phyloP scores from a whole-genome alignment of 2,113 vertebrate species.

The Crotalus horridus region DNA sequence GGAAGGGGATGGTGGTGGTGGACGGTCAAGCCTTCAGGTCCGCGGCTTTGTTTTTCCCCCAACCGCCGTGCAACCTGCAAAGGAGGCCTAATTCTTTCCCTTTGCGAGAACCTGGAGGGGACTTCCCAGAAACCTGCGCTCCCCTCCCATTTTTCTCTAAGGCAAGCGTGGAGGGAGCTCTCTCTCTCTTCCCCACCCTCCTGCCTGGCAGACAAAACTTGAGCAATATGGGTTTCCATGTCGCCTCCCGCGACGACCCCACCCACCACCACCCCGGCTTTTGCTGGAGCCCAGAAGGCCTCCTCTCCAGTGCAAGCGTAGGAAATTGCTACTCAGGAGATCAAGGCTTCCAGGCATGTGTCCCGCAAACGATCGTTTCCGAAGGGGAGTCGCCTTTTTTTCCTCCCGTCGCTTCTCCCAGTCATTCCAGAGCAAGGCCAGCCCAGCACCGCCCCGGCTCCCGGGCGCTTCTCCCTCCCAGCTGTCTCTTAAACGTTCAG shows the following conservation, averaged over 20 bases:
- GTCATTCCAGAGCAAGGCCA: not conserved
- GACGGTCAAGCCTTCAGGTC: not conserved
- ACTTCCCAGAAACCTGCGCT: conserved; percentile 23
- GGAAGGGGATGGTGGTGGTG: not conserved
- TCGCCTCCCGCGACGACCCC: conserved; percentile 31
- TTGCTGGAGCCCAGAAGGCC: conserved; percentile 62
- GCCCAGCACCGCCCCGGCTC: conserved; percentile 19
- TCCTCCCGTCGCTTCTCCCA: not conserved
- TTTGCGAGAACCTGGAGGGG: conserved; percentile 4
- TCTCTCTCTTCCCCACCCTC: conserved; percentile 26
- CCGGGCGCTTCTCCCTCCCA: conserved; percentile 68
- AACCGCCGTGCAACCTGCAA: conserved; percentile 5
- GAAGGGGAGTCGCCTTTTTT: conserved; percentile 17
- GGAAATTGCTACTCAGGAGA: conserved; percentile 65
- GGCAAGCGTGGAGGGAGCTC: not conserved
- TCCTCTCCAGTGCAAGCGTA: conserved; percentile 45
- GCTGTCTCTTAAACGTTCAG: conserved; percentile 71
- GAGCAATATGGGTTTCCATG: conserved; percentile 69
- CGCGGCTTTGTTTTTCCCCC: not conserved
- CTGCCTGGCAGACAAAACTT: conserved; percentile 47
- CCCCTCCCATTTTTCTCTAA: not conserved
- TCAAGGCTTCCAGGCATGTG: conserved; percentile 56
- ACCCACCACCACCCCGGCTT: not conserved
- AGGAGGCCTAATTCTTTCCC: conserved; percentile 11
- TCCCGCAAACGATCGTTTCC: conserved; percentile 64